Conservation (phyloP, 2,888 invertebrate genomes). For the Dasysyrphus albostriatus region DNA sequence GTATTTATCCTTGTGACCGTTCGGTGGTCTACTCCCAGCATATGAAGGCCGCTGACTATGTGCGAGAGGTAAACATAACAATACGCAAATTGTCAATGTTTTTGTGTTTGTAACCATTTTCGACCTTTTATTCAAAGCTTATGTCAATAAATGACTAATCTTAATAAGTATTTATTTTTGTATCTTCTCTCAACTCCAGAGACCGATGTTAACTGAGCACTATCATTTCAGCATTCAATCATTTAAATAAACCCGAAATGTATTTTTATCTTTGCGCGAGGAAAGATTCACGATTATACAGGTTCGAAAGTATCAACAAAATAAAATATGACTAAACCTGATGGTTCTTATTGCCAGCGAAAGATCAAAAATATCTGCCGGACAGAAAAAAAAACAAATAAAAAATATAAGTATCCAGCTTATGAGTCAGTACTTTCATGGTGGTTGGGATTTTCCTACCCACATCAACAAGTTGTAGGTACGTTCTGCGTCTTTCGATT, state of each 20-base stretch:
- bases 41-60: constrained; percentile 87
- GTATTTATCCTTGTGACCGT: constrained; percentile 86
- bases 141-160: not conserved
- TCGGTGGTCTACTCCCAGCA: constrained; percentile 86
- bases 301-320: constrained; percentile 53
- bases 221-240: constrained; percentile 25
- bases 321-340: constrained; percentile 55
- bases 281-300: constrained; percentile 47
- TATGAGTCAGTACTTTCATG: constrained; percentile 32
- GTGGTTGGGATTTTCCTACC: constrained; percentile 72
- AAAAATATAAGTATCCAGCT: not conserved
- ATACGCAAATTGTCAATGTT: constrained; percentile 31
- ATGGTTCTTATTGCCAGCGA: constrained; percentile 12
- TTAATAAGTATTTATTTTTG: not conserved
- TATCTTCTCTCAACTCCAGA: constrained; percentile 28
- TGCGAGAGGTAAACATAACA: constrained; percentile 39
- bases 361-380: not conserved
- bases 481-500: not conserved
- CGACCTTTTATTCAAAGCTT: not conserved
- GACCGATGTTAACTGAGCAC: constrained; percentile 50
- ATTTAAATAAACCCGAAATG: constrained; percentile 65
- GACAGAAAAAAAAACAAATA: not conserved
- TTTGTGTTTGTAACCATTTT: constrained; percentile 41
- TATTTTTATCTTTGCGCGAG: constrained; percentile 37
- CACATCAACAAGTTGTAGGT: constrained; percentile 15